Percentiles rank a stretch among this genome's conserved stretches.
Evolutionary conservation across 2,113 vertebrate genomes (phyloP).

Genomic region (Empidonax traillii): DNA sequence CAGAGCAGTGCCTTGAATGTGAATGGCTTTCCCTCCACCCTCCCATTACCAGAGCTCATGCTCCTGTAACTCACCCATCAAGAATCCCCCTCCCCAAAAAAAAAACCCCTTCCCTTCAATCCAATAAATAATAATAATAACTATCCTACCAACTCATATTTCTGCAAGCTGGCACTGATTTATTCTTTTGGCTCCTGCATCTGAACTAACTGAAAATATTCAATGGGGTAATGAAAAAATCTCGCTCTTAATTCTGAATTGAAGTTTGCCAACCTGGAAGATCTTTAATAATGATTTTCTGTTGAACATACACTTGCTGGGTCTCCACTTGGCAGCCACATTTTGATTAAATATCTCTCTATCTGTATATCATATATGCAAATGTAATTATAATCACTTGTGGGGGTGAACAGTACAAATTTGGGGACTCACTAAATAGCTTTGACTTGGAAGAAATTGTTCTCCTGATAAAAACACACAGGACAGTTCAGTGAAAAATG

Average conservation of each 20-base stretch:
- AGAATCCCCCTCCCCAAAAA: neutral
- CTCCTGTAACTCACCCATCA: neutral
- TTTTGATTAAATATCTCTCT: constrained; percentile 11
- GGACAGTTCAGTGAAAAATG: neutral
- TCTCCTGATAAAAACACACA: neutral
- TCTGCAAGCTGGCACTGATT: constrained; percentile 38
- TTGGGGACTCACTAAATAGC: neutral
- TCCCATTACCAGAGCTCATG: neutral
- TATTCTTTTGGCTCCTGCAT: constrained; percentile 34
- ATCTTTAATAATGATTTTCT: constrained; percentile 44
- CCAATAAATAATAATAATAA: constrained; percentile 55
- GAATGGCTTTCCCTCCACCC: neutral
- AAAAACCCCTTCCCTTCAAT: neutral
- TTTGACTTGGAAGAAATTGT: neutral
- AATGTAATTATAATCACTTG: constrained; percentile 23
- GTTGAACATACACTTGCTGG: neutral
- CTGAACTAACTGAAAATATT: constrained; percentile 48
- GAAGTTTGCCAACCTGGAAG: constrained; percentile 39
- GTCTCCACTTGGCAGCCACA: neutral
- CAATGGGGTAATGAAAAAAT: constrained; percentile 36
- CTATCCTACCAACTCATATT: neutral
- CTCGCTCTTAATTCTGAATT: constrained; percentile 19
- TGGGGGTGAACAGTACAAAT: neutral
- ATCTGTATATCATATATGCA: constrained; percentile 8
- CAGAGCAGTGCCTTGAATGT: neutral